Evolutionary conservation across 2,888 invertebrate genomes (phyloP).

Genomic region (Erynnis tages): DNA sequence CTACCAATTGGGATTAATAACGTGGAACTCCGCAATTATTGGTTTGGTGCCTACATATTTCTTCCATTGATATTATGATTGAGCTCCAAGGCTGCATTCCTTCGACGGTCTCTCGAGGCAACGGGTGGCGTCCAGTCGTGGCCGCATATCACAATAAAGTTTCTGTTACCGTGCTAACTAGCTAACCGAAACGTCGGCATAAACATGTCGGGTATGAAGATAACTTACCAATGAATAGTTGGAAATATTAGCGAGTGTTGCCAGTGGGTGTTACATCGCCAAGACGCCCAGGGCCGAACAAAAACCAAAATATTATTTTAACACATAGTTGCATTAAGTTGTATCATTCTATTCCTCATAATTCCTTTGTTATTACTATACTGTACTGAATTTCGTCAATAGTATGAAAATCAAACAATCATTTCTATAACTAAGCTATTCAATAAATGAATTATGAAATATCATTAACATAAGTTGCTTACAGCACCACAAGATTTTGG

Average conservation of each 20-base stretch:
- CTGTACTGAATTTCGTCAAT: too few relatives aligned
- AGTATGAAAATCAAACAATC: too few relatives aligned
- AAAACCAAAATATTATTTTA: neutral
- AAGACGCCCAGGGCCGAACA: conserved; percentile 7
- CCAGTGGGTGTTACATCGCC: conserved; percentile 48
- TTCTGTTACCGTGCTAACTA: conserved; percentile 40
- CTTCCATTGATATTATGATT: conserved; percentile 55
- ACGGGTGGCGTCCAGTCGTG: conserved; percentile 37
- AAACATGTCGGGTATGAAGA: conserved; percentile 60
- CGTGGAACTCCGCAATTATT: conserved; percentile 55
- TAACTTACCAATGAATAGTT: conserved; percentile 58
- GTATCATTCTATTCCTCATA: too few relatives aligned
- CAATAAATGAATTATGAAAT: neutral
- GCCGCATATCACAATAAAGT: conserved; percentile 53
- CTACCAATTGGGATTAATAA: conserved; percentile 66
- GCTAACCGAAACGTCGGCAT: conserved; percentile 52
- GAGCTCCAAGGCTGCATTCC: conserved; percentile 53
- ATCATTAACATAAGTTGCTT: neutral
- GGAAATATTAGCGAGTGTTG: conserved; percentile 54
- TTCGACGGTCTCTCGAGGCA: conserved; percentile 37
- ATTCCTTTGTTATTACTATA: too few relatives aligned
- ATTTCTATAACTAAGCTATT: neutral
- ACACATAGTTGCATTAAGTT: neutral
- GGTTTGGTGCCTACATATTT: conserved; percentile 48
- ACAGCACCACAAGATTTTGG: too few relatives aligned